These are phyloP conservation scores for Sarotherodon lohbergeri DNA, from an alignment of 2,113 vertebrate genomes.

Conservation along the genomic window DNA sequence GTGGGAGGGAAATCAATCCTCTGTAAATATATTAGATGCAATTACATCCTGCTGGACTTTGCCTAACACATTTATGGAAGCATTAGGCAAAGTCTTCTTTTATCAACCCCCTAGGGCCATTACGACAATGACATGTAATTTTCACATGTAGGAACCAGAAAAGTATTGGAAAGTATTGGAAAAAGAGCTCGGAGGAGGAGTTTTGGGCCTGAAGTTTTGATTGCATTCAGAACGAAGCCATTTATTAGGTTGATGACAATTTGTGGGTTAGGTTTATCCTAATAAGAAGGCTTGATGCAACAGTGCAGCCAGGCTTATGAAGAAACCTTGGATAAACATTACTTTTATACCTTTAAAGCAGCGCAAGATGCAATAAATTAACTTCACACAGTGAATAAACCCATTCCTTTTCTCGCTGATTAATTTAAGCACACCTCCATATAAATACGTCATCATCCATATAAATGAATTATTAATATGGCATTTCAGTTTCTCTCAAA, in stretches of 20 bases:
- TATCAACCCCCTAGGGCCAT: conserved; percentile 51
- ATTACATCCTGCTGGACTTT: conserved; percentile 69
- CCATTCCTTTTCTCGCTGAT: conserved; percentile 13
- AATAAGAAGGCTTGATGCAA: background rate
- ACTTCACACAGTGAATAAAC: background rate
- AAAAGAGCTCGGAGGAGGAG: background rate
- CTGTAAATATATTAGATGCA: conserved; percentile 71
- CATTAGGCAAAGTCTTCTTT: conserved; percentile 69
- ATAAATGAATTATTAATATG: conserved; percentile 26
- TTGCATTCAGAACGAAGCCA: conserved; percentile 20
- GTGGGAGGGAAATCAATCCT: conserved; percentile 61
- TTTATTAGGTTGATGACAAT: conserved; percentile 22
- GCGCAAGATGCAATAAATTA: background rate
- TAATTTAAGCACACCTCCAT: background rate
- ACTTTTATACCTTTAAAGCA: background rate
- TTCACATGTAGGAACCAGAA: conserved; percentile 35
- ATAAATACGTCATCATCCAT: background rate
- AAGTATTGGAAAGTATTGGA: conserved; percentile 41
- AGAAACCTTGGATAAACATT: background rate
- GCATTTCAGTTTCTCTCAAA: conserved; percentile 16
- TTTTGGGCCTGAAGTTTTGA: conserved; percentile 7
- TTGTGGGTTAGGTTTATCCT: background rate
- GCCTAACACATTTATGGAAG: conserved; percentile 64
- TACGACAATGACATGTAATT: conserved; percentile 52
- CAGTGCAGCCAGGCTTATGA: background rate